Percentiles rank a stretch among this genome's conserved stretches.
Evolutionary conservation across 2,797 vertebrate species (phyloP).

Genomic region (Squalus acanthias): DNA sequence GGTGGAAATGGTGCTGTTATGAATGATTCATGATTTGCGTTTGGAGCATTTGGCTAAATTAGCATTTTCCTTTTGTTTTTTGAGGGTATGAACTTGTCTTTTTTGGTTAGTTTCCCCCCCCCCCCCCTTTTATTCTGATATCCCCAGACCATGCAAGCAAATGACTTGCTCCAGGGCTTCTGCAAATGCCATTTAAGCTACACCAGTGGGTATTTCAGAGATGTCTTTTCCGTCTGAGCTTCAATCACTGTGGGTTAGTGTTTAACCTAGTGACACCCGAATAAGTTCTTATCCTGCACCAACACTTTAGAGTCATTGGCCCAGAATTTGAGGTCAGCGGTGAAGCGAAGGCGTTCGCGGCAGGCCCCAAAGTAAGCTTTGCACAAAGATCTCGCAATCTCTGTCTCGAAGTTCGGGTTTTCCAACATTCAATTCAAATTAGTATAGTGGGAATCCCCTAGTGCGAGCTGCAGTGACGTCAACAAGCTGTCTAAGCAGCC

Average conservation of each 20-base stretch:
- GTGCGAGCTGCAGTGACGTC: too few relatives aligned
- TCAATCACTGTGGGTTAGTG: not conserved
- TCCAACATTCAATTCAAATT: too few relatives aligned
- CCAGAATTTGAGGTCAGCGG: too few relatives aligned
- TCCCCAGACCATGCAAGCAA: not conserved
- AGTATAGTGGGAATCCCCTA: too few relatives aligned
- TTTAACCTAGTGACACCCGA: not conserved
- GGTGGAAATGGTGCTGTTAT: not conserved
- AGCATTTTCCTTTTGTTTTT: not conserved
- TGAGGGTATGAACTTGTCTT: not conserved
- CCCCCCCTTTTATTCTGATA: not conserved
- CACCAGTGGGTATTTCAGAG: not conserved
- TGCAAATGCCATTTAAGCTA: not conserved
- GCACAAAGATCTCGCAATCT: too few relatives aligned
- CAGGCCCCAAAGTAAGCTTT: too few relatives aligned
- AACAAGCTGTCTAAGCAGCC: too few relatives aligned
- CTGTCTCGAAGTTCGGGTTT: too few relatives aligned
- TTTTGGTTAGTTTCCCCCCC: not conserved
- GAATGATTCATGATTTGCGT: not conserved
- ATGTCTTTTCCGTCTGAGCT: not conserved
- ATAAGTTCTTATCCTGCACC: not conserved
- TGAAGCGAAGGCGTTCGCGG: too few relatives aligned
- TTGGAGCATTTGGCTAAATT: not conserved
- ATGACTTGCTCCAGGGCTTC: not conserved
- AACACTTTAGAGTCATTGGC: not conserved